Evolutionary conservation across 1,140 invertebrate genomes (phyloP).

Genomic region (Leptinotarsa defecta): DNA sequence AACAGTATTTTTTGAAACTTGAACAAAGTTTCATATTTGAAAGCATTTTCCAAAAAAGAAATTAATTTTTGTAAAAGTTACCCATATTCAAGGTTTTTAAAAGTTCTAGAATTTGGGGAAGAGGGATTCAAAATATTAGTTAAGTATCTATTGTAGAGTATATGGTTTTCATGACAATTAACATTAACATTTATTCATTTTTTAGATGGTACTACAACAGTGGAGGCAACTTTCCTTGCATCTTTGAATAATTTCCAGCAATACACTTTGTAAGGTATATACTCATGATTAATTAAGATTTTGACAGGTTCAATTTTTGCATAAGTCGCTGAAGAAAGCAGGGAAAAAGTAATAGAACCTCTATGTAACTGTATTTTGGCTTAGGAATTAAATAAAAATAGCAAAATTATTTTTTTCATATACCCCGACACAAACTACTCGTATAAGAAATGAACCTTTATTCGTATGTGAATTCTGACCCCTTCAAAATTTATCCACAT

Average conservation of each 20-base stretch:
- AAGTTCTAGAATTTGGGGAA: background rate
- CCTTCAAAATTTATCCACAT: too few species aligned
- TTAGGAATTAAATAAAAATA: too few species aligned
- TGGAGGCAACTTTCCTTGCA: constrained; percentile 47
- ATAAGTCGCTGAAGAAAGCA: background rate
- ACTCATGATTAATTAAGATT: too few species aligned
- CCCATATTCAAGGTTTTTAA: background rate
- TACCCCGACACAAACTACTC: too few species aligned
- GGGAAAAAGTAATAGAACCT: background rate
- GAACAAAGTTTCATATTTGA: background rate
- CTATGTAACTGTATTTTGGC: too few species aligned
- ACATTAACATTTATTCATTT: constrained; percentile 17
- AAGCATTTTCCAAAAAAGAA: background rate
- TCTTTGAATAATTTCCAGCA: constrained; percentile 44
- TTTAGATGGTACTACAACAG: constrained; percentile 46
- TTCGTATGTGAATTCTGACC: too few species aligned
- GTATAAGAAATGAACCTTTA: too few species aligned
- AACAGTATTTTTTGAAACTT: background rate
- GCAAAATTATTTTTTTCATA: too few species aligned
- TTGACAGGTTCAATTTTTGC: background rate
- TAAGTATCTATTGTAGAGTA: background rate
- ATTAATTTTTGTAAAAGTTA: background rate
- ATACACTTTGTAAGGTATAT: constrained; percentile 33
- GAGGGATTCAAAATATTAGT: too few species aligned
- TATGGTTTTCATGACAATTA: background rate